Evolutionary conservation across 2,888 invertebrate species (phyloP).

Genomic region (Acholoe squamosa): DNA sequence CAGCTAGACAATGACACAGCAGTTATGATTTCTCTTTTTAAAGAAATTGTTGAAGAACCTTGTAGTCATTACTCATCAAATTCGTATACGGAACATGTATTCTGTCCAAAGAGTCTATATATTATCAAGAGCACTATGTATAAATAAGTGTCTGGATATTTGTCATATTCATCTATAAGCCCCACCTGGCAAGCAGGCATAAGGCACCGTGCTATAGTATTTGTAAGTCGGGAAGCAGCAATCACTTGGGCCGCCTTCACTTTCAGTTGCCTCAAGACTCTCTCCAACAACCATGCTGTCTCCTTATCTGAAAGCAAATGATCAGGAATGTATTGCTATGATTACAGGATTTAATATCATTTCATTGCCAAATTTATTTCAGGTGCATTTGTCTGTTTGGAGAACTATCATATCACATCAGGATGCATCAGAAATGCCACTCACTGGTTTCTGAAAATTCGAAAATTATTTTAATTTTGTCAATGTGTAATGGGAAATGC

Average conservation of each 20-base stretch:
- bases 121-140: no score
- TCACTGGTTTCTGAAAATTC: no score
- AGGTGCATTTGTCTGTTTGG: neutral
- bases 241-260: neutral
- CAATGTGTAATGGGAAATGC: neutral
- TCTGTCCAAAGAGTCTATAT: no score
- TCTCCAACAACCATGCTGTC: constrained; percentile 9
- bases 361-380: neutral
- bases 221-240: neutral
- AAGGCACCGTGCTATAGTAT: neutral
- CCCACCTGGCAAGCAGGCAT: no score
- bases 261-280: constrained; percentile 32
- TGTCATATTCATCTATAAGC: no score
- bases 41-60: no score
- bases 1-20: no score
- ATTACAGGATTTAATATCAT: neutral
- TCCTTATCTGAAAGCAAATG: neutral
- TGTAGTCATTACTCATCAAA: no score
- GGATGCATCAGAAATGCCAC: neutral
- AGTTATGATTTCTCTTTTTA: no score
- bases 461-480: neutral
- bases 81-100: no score
- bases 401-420: neutral
- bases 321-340: neutral
- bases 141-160: no score